Evolutionary conservation across 2,888 invertebrate genomes (phyloP).

Genomic region (Thymelicus lineola): DNA sequence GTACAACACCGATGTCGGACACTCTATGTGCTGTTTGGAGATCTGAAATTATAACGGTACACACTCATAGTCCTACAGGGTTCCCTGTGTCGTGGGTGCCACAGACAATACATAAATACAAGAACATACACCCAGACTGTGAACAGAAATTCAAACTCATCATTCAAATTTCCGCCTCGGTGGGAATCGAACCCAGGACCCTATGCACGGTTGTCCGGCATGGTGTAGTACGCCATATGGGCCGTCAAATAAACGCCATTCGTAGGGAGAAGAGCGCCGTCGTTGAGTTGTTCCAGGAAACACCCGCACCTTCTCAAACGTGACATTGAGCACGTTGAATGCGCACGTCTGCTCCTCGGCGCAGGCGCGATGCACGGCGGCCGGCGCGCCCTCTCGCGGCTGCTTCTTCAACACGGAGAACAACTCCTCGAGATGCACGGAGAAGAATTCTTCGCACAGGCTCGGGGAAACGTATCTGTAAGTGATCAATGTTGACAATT

Average conservation of each 20-base stretch:
- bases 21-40: slow-evolving; percentile 48
- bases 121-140: too few relatives aligned
- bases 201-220: too few relatives aligned
- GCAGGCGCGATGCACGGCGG: slow-evolving; percentile 46
- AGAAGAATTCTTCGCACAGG: slow-evolving; percentile 59
- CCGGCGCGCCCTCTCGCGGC: slow-evolving; percentile 43
- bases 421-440: slow-evolving; percentile 47
- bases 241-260: too few relatives aligned
- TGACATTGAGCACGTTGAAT: slow-evolving; percentile 53
- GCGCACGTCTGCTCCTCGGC: slow-evolving; percentile 51
- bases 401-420: slow-evolving; percentile 46
- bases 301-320: slow-evolving; percentile 61
- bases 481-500: not conserved
- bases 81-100: too few relatives aligned
- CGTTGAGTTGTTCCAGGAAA: too few relatives aligned
- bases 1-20: slow-evolving; percentile 54
- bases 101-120: too few relatives aligned
- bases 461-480: slow-evolving; percentile 45
- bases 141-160: too few relatives aligned
- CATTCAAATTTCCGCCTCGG: too few relatives aligned
- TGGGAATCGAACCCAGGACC: too few relatives aligned
- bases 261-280: too few relatives aligned
- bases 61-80: too few relatives aligned
- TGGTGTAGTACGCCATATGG: too few relatives aligned
- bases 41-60: slow-evolving; percentile 35